Conservation (phyloP, 2,888 invertebrate genomes). For the Melinaea marsaeus region DNA sequence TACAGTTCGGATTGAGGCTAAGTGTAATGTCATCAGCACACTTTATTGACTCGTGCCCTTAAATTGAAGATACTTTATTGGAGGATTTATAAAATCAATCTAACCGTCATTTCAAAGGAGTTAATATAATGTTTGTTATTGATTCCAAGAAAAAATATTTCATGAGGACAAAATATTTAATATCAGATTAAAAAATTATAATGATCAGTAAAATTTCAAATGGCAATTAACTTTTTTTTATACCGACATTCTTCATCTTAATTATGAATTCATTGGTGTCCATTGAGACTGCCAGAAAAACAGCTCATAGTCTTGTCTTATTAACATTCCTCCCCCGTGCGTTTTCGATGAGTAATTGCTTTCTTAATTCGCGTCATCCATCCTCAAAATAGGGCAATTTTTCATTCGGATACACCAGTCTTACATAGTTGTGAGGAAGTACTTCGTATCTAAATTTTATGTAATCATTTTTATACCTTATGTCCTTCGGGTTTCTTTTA, state of each 20-base stretch:
- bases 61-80: slow-evolving; percentile 19
- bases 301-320: slow-evolving; percentile 68
- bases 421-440: slow-evolving; percentile 48
- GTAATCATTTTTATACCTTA: slow-evolving; percentile 8
- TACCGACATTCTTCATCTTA: slow-evolving; percentile 48
- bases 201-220: slow-evolving; percentile 1
- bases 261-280: slow-evolving; percentile 63
- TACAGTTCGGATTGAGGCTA: slow-evolving; percentile 56
- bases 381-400: slow-evolving; percentile 76
- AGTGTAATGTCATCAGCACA: slow-evolving; percentile 61
- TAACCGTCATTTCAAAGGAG: neutral
- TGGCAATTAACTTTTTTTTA: neutral
- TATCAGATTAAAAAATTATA: no score
- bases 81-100: neutral
- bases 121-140: neutral
- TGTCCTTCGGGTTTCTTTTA: slow-evolving; percentile 18
- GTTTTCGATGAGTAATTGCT: slow-evolving; percentile 77
- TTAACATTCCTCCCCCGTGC: slow-evolving; percentile 75
- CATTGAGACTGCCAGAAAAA: slow-evolving; percentile 67
- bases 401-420: slow-evolving; percentile 62
- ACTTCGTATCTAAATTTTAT: slow-evolving; percentile 30
- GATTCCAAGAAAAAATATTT: neutral
- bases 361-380: slow-evolving; percentile 78
- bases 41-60: slow-evolving; percentile 28
- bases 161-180: no score